Evolutionary conservation across 92 coral and sea anemone genomes (phyloP), one percentile per base, ranked within the genome.

Genomic region (Parazoanthus swiftii): DNA sequence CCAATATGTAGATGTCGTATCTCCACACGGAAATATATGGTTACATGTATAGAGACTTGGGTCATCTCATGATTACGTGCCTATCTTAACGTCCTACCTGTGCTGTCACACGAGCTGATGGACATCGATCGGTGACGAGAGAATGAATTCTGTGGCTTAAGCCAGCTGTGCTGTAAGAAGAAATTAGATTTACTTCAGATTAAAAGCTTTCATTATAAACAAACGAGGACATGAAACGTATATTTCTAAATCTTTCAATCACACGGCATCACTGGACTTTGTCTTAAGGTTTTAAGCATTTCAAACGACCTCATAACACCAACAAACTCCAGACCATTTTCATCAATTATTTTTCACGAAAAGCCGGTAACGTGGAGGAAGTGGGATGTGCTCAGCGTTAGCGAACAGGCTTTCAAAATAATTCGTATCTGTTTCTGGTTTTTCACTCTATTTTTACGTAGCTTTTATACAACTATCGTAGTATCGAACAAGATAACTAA

Each of bases 31-130:
- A 65, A 21, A 59, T 68, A 46, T 20, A 2, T 5, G 43, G 21
- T 11, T 46, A 79, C 42, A 38, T 38, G 42, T 38, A 38, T 39
- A 2, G 66, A n/a, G 29, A 33, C 37, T 2, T 43, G 46, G 21
- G 3, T n/a, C 74, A 21, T 39, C 0, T 8, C 6, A 3, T 79
- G 1, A 43, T 16, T 36, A 66, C 25, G 36, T 86, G 50, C 16
- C 0, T 6, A 0, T 48, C 51, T 0, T 0, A 48, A 23, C 10
- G 46, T 29, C 38, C 51, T 59, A 84, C 79, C 99, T 86, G 99
- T 92, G 85, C 99, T 97, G 88, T 97, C 99, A 70, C 94, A 93
- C 1, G 99, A 97, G 56, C 99, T 95, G 23, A 92, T 65, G 10
- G 94, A 91, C 73, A 95, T 82, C 5, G 98, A 95, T 0, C 99